Percentiles rank a stretch among this genome's conserved stretches.
These are phyloP conservation scores for Drosophila sulfurigaster DNA, from an alignment of 1,140 invertebrate species.

Conservation along the genomic window DNA sequence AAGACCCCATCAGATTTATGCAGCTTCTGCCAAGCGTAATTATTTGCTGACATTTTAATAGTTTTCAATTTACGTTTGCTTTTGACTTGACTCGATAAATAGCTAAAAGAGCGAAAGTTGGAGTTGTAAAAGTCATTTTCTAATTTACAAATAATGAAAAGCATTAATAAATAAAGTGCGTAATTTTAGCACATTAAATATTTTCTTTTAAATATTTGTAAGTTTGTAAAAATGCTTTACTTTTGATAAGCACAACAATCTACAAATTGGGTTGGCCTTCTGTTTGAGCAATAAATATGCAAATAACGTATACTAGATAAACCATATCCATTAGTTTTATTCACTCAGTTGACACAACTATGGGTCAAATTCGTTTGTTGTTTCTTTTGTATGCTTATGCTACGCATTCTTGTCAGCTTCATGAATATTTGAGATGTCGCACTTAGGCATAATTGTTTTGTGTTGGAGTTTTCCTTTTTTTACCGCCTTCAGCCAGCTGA, in stretches of 20 bases:
- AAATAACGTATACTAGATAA: too few relatives aligned
- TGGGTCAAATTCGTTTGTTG: conserved; percentile 19
- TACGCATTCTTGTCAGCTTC: conserved; percentile 40
- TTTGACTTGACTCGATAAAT: conserved; percentile 18
- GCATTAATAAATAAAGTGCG: neutral
- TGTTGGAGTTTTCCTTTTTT: conserved; percentile 39
- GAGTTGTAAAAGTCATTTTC: conserved; percentile 20
- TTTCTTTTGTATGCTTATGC: conserved; percentile 5
- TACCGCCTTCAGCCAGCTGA: conserved; percentile 50
- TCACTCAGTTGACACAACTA: conserved; percentile 5
- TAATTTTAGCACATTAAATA: too few relatives aligned
- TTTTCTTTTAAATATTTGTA: too few relatives aligned
- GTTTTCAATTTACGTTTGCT: conserved; percentile 63
- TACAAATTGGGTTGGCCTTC: too few relatives aligned
- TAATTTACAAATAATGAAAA: conserved; percentile 20
- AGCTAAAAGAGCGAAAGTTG: neutral
- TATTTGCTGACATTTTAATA: conserved; percentile 83
- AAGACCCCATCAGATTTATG: conserved; percentile 71
- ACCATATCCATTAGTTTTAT: neutral
- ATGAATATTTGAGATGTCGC: conserved; percentile 72
- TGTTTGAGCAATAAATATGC: too few relatives aligned
- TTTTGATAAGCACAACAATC: too few relatives aligned
- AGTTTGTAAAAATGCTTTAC: too few relatives aligned
- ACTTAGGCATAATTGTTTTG: conserved; percentile 80
- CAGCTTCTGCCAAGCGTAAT: conserved; percentile 73